Evolutionary conservation across 35 echinoderm and acorn worm genomes (phyloP), one percentile per base, ranked within the genome.

Genomic region (Holothuria glaberrima): DNA sequence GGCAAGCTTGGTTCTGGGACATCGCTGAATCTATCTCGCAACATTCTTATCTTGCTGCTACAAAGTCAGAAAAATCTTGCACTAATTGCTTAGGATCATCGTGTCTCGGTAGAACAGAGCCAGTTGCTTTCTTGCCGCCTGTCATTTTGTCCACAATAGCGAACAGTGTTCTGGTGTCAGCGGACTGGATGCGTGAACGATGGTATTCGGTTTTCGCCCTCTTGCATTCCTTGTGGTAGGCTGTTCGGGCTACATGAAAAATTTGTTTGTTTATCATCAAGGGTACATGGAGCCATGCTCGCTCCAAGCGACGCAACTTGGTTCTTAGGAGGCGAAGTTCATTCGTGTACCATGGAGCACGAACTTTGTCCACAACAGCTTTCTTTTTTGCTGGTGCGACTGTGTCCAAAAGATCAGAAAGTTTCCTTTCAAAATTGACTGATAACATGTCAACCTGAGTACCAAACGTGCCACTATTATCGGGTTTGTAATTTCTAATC

Each of bases 191-290:
- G 0, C 80, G 56, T 32, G 54, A 84, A 18, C 46, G 80, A 84
- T 84, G 80, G 58, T 84, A 84, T 5, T 84, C 80, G 9, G 60
- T 86, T 86, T 86, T 86, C 22, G n/a, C 63, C 27, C 63, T 68
- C 20, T 17, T 45, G 21, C 58, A 64, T 44, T 68, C 59, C 9
- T 27, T 9, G 36, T 86, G 58, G 36, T 64, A 84, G 5, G n/a
- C 24, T 57, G 29, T 30, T 59, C 80, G 12, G 29, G n/a, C 58
- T 84, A 20, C 80, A 31, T 59, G 50, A 61, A 84, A 84, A 57
- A 84, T 84, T 62, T 59, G 21, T 62, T 62, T n/a, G 34, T 84
- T 57, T 12, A n/a, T n/a, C n/a, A n/a, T n/a, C n/a, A n/a, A n/a
- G n/a, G n/a, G n/a, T n/a, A n/a, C n/a, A n/a, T n/a, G n/a, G n/a